Evolutionary conservation across 2,797 vertebrate genomes (phyloP).

Genomic region (Rhynchonycteris naso): DNA sequence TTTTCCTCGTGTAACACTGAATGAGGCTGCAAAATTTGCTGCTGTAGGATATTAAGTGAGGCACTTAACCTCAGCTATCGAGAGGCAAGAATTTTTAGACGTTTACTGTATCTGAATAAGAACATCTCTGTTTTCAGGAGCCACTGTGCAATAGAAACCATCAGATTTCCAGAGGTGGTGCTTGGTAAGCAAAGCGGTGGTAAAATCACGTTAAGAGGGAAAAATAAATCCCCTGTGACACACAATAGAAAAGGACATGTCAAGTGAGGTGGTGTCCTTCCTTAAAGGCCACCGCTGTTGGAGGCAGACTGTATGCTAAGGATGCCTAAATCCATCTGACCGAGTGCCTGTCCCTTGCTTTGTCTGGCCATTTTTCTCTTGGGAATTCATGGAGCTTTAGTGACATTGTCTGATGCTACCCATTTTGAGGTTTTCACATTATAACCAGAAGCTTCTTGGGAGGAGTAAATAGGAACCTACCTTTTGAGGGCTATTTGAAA

Average conservation of each 20-base stretch:
- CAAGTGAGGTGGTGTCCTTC: conserved; percentile 10
- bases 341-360: not conserved
- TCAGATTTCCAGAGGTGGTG: conserved; percentile 69
- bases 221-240: conserved; percentile 49
- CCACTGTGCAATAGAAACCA: conserved; percentile 64
- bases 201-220: conserved; percentile 72
- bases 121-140: conserved; percentile 77
- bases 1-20: conserved; percentile 43
- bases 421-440: not conserved
- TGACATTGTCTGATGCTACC: not conserved
- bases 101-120: conserved; percentile 67
- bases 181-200: conserved; percentile 72
- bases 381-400: not conserved
- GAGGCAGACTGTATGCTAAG: not conserved
- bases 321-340: not conserved
- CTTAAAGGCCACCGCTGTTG: not conserved
- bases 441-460: not conserved
- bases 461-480: not conserved
- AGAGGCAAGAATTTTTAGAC: conserved; percentile 74
- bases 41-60: conserved; percentile 68
- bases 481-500: not conserved
- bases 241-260: conserved; percentile 63
- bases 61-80: conserved; percentile 77
- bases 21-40: conserved; percentile 73
- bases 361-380: not conserved